Base-by-base conservation (phyloP, 2,888 invertebrate genomes). In the Macaria notata region DNA sequence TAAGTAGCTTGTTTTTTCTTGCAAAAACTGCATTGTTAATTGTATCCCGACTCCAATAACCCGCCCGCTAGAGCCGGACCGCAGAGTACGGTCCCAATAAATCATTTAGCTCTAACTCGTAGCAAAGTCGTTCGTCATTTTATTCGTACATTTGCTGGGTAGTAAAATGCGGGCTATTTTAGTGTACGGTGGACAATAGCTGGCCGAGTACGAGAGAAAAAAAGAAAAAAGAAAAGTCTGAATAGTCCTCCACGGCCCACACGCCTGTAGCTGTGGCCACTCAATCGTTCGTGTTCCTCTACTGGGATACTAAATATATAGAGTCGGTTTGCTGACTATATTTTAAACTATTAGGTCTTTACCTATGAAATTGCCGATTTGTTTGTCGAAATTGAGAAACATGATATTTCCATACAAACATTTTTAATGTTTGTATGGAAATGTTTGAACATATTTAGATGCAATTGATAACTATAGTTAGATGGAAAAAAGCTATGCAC, bases 171-270 rank as follows among this genome's bases (percentile, higher is more conserved):
- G 78, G 78, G 82, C 71, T 81, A 80, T 83, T 84, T 84, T 83
- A 84, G 84, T 81, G 76, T 76, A 76, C 61, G 72, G 78, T 79
- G 83, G 81, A 86, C 84, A 85, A 87, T 81, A 76, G 76, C 62
- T 43, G 63, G 69, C 71, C 70, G 19, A 19, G 19, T 19, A 71
- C 71, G 73, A 74, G 63, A 78, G 73, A 75, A 71, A 78, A 84
- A 86, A 88, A 75, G 70, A 78, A 84, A 86, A 88, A 87, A 83
- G 72, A 78, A 81, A 79, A 81, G 72, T 70, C 70, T 84, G 81
- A 83, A 88, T 87, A 85, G 88, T 86, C 81, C 86, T 86, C 83
- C 72, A 79, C 89, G 73, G 86, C 88, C 90, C 90, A 89, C 88
- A 88, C 88, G 86, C 88, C 84, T 83, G 79, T 54, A 51, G 49